phyloP scores from a whole-genome alignment of 2,888 invertebrate genomes.

The Mesorhabditis belari region DNA sequence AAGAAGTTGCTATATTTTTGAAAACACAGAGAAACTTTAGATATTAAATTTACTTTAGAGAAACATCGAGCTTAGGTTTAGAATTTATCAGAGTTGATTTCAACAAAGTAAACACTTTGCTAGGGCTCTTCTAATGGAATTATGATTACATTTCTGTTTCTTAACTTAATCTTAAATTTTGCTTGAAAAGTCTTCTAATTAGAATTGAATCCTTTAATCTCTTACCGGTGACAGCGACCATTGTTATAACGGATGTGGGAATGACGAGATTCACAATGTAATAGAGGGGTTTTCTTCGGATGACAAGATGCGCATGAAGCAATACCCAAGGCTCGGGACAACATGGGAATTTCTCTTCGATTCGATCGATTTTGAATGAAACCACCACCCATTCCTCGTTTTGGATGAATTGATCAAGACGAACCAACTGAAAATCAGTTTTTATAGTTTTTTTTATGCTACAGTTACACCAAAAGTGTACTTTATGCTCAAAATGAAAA shows the following conservation, averaged over 20 bases:
- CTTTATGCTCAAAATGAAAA: too few species aligned
- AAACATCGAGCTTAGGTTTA: too few species aligned
- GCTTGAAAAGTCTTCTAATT: too few species aligned
- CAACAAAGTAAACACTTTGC: too few species aligned
- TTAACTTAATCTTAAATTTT: too few species aligned
- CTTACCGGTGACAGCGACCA: conserved; percentile 51
- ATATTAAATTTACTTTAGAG: too few species aligned
- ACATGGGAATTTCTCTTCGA: conserved; percentile 50
- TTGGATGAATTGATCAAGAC: conserved; percentile 48
- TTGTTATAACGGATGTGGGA: conserved; percentile 56
- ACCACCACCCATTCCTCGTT: conserved; percentile 52
- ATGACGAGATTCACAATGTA: conserved; percentile 49
- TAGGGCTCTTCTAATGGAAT: too few species aligned
- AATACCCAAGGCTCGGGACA: conserved; percentile 52
- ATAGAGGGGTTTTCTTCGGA: conserved; percentile 48
- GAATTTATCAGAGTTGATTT: too few species aligned
- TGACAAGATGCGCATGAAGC: conserved; percentile 44
- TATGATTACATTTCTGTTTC: too few species aligned
- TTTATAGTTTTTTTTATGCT: not conserved
- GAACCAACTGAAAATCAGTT: conserved; percentile 28
- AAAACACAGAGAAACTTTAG: too few species aligned
- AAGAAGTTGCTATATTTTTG: too few species aligned
- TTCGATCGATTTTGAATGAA: conserved; percentile 40
- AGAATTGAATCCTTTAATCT: not conserved
- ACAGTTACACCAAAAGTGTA: not conserved